Conservation (phyloP, 2,797 vertebrate species). For the Labeo calbasu region DNA sequence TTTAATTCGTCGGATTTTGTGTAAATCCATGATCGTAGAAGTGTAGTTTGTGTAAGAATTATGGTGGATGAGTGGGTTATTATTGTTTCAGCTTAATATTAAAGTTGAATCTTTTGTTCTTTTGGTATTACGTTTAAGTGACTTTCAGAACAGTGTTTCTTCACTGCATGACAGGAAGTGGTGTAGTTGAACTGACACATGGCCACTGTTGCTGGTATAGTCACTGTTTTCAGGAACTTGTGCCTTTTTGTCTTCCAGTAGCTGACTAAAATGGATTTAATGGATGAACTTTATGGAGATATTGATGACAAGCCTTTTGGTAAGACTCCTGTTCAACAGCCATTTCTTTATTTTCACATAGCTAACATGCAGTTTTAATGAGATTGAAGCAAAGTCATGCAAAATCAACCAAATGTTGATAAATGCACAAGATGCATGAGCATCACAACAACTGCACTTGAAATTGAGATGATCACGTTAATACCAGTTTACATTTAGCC, state of each 20-base stretch:
- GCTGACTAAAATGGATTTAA: slow-evolving; percentile 52
- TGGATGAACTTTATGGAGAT: slow-evolving; percentile 62
- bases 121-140: background rate
- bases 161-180: background rate
- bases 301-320: slow-evolving; percentile 40
- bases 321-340: slow-evolving; percentile 37
- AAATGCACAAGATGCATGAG: background rate
- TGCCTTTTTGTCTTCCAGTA: background rate
- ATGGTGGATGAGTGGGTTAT: background rate
- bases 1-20: background rate
- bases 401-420: background rate
- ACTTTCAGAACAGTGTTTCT: background rate
- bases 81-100: background rate
- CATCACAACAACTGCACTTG: background rate
- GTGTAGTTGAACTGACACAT: slow-evolving; percentile 8
- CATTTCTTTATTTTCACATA: background rate
- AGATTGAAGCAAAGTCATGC: background rate
- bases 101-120: background rate
- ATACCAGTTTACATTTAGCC: background rate
- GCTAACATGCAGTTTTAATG: background rate
- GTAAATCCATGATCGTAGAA: background rate
- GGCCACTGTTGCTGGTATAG: background rate
- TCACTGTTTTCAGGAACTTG: slow-evolving; percentile 26
- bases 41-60: background rate
- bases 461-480: background rate